Conservation (phyloP, 23 tunicate genomes). For the Halocynthia roretzi region DNA sequence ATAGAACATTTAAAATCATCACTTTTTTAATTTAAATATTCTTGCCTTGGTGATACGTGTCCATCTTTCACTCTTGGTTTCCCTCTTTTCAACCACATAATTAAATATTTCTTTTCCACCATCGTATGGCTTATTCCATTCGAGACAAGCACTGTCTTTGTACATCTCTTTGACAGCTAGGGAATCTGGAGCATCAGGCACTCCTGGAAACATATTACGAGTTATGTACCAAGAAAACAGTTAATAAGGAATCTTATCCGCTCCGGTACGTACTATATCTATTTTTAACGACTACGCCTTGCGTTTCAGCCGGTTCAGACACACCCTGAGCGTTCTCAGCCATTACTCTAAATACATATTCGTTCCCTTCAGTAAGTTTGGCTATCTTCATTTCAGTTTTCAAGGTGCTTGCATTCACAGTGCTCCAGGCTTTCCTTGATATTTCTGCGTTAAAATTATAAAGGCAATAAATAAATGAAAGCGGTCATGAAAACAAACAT, state of each 20-base stretch:
- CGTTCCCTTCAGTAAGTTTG: slow-evolving; percentile 78
- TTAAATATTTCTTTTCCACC: slow-evolving; percentile 93
- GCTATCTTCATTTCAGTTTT: slow-evolving; percentile 65
- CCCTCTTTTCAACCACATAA: slow-evolving; percentile 88
- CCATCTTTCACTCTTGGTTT: slow-evolving; percentile 86
- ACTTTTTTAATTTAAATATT: neutral
- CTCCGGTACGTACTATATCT: slow-evolving; percentile 31
- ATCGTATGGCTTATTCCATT: slow-evolving; percentile 92
- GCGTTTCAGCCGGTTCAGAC: slow-evolving; percentile 78
- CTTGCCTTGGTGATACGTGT: slow-evolving; percentile 52
- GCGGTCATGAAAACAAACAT: too few relatives aligned
- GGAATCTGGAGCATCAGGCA: slow-evolving; percentile 94
- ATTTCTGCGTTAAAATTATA: slow-evolving; percentile 15
- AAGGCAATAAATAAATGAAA: too few relatives aligned
- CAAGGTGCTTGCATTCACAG: slow-evolving; percentile 68
- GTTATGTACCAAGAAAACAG: neutral
- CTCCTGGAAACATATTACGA: slow-evolving; percentile 7
- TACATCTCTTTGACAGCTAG: slow-evolving; percentile 70
- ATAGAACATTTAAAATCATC: neutral
- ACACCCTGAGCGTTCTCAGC: slow-evolving; percentile 90
- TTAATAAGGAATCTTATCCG: neutral
- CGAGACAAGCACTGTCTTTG: slow-evolving; percentile 62
- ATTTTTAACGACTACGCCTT: slow-evolving; percentile 72
- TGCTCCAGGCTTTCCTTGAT: slow-evolving; percentile 78
- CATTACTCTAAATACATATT: slow-evolving; percentile 86